Conservation (phyloP, 2,113 vertebrate species). For the Marcusenius ussheri region DNA sequence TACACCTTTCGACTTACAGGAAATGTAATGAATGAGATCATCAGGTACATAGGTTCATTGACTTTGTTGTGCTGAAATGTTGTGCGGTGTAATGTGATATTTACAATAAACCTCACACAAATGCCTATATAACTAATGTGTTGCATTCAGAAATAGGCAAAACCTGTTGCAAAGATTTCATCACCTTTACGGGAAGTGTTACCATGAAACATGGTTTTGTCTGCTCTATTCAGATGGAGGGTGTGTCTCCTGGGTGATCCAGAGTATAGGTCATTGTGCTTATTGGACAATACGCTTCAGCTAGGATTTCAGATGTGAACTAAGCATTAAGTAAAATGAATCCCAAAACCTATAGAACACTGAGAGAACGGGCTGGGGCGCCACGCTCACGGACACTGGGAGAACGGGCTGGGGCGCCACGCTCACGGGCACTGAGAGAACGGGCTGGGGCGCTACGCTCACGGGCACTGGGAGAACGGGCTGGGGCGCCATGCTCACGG, state of each 20-base stretch:
- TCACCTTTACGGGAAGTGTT: background rate
- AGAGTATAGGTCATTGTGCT: background rate
- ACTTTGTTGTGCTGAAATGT: background rate
- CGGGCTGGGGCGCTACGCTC: no score
- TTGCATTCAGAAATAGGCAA: background rate
- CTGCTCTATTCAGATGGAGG: background rate
- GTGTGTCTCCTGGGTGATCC: background rate
- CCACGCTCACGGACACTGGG: no score
- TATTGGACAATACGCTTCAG: background rate
- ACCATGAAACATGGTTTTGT: background rate
- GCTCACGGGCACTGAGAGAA: no score
- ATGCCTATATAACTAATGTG: background rate
- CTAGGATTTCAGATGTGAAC: background rate
- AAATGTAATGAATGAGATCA: background rate
- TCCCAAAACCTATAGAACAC: background rate
- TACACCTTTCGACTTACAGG: background rate
- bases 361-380: background rate
- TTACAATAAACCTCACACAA: background rate
- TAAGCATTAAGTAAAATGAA: background rate
- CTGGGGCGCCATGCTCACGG: background rate
- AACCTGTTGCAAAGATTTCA: background rate
- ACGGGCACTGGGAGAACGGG: background rate
- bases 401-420: no score
- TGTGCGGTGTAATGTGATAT: background rate
- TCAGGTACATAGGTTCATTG: background rate